Evolutionary conservation across 2,113 vertebrate genomes (phyloP).

Genomic region (Cairina moschata): DNA sequence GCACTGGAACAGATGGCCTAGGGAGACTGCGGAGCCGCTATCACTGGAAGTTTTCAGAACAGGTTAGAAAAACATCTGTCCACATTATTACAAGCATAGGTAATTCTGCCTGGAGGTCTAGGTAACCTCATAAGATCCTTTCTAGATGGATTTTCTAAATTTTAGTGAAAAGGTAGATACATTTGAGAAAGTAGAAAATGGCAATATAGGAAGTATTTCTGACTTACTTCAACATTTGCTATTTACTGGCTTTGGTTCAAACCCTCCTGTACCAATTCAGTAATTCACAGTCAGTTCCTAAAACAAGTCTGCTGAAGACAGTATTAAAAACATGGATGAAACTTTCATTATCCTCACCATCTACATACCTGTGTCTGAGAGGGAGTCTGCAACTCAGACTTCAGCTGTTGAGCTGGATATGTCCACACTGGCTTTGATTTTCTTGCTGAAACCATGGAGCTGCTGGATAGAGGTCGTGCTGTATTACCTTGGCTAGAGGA

Average conservation of each 20-base stretch:
- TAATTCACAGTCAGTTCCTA: background rate
- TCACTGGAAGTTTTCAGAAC: conserved; percentile 47
- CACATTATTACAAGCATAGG: conserved; percentile 36
- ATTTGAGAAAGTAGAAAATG: background rate
- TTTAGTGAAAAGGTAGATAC: background rate
- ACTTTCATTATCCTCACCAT: background rate
- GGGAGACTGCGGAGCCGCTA: conserved; percentile 41
- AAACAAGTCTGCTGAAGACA: background rate
- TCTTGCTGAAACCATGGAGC: conserved; percentile 16
- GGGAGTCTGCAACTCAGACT: background rate
- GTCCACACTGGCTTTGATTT: background rate
- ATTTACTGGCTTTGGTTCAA: background rate
- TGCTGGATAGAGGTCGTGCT: conserved; percentile 50
- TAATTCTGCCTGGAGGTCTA: conserved; percentile 63
- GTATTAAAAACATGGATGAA: background rate
- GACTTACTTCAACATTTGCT: background rate
- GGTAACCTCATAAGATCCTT: conserved; percentile 51
- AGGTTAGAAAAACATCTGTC: conserved; percentile 69
- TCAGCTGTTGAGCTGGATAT: background rate
- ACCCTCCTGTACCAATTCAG: background rate
- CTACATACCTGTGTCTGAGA: conserved; percentile 51
- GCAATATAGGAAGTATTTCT: background rate
- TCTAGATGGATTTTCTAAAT: conserved; percentile 1
- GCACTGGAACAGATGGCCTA: conserved; percentile 64
- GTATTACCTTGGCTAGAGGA: background rate